phyloP scores from a whole-genome alignment of 1,140 invertebrate species.

The Bombus polaris region DNA sequence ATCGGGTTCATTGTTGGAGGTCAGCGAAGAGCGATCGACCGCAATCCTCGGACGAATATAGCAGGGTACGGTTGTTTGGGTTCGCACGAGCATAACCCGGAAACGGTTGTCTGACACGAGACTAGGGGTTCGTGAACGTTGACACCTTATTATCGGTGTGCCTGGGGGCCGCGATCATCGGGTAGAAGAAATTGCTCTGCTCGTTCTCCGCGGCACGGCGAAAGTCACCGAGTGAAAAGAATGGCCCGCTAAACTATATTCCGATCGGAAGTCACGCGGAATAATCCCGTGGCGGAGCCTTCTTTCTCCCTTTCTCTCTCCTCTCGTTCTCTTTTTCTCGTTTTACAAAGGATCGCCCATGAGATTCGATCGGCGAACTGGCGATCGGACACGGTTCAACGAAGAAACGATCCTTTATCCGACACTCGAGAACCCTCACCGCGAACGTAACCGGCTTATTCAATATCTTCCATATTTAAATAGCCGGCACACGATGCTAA shows the following conservation, averaged over 20 bases:
- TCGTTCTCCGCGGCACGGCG: constrained; percentile 28
- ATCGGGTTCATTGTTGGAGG: constrained; percentile 8
- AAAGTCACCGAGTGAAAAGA: constrained; percentile 61
- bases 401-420: constrained; percentile 61
- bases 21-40: not conserved
- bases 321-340: constrained; percentile 16
- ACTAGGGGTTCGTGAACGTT: constrained; percentile 54
- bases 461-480: constrained; percentile 45
- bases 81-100: constrained; percentile 69
- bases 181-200: constrained; percentile 59
- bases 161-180: constrained; percentile 56
- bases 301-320: constrained; percentile 16
- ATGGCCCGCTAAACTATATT: constrained; percentile 65
- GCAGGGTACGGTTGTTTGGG: constrained; percentile 22
- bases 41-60: not conserved
- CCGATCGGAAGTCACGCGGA: constrained; percentile 71
- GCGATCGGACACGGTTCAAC: constrained; percentile 51
- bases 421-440: constrained; percentile 21
- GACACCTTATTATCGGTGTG: constrained; percentile 71
- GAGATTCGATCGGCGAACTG: constrained; percentile 51
- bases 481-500: constrained; percentile 33
- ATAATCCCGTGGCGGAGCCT: constrained; percentile 49
- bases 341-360: constrained; percentile 16
- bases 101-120: constrained; percentile 52
- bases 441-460: constrained; percentile 42